Base-by-base conservation (phyloP, 2,888 invertebrate genomes). In the Buathra laborator region DNA sequence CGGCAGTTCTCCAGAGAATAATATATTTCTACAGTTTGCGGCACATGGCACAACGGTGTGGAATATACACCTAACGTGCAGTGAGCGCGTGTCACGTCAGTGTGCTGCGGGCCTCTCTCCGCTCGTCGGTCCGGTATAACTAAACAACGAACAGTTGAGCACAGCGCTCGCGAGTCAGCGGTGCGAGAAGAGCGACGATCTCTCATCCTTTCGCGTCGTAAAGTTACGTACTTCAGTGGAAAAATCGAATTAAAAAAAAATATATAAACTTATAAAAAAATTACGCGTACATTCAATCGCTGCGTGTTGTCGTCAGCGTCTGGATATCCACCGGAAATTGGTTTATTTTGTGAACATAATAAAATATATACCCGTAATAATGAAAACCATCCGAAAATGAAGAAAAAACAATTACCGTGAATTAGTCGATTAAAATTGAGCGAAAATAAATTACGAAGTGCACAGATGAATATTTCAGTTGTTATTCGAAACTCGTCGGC, bases 161-260 rank as follows among this genome's bases (percentile, higher is more conserved):
- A 12, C 56, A 24, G 56, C 24, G 56, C 56, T 56, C 56, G 59
- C 12, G 59, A 46, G 24, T 29, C 44, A n/a, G 59, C 46, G 46
- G 80, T 80, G 76, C 80, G 76, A 71, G 76, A 84, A 48, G 59
- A 66, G 51, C 84, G 72, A 81, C 84, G 80, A 81, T 84, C 71
- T 81, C 75, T 32, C 59, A 12, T n/a, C 46, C 19, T 4, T 24
- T 3, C 56, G 44, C 46, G 48, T 62, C 62, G 51, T 24, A 24
- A 4, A 12, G 24, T 56, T 19, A 24, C 24, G 24, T 24, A 24
- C 24, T 24, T 12, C 24, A 56, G 10, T 56, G 24, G 12, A 24
- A 24, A 19, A 56, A 56, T 24, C 10, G 14, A 14, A 12, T 14
- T 14, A 1, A 48, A 48, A 48, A 9, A 12, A 48, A 14, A 48